Base-by-base conservation (phyloP, 2,797 vertebrate species). In the Myotis pilosus region DNA sequence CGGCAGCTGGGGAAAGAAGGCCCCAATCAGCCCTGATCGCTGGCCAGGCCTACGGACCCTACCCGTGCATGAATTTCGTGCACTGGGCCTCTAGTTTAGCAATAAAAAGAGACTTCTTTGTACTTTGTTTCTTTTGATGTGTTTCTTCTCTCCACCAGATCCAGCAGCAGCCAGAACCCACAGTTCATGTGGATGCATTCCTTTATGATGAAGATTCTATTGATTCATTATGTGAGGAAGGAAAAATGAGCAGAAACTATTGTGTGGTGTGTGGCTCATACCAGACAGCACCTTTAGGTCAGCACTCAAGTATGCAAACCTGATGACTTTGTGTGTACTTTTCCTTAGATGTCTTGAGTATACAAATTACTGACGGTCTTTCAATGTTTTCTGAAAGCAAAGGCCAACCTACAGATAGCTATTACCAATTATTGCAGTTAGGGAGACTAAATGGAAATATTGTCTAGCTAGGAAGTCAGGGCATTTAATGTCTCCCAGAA, bases 161-260 rank as follows among this genome's bases (percentile, higher is more conserved):
- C 94, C 98, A 98, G 85, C 98, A 98, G 94, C 98, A 98, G 83
- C 92, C 98, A 25, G 97, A 97, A 33, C 99, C 99, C 8, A 99
- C 98, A 17, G 97, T 99, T 92, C 99, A 99, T 30, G 98, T 99
- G 82, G 99, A 99, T 97, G 97, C 98, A 66, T 99, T 99, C 98
- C 98, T 99, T 97, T 99, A 99, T 94, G 98, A 99, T 91, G 99
- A 99, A 78, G 99, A 99, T 57, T 97, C 97, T 92, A 98, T 99
- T 97, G 99, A 99, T 97, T 96, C 98, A 94, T 98, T 99, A 96
- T 99, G 99, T 98, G 98, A 99, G 79, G 98, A 98, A 66, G 99
- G 99, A 80, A 98, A 98, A 97, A 98, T 99, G 98, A 99, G 99
- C 97, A 98, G 99, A 76, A 98, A 98, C 91, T 99, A 98, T 97